phyloP scores from a whole-genome alignment of 2,888 invertebrate genomes.

The Athalia circularis region DNA sequence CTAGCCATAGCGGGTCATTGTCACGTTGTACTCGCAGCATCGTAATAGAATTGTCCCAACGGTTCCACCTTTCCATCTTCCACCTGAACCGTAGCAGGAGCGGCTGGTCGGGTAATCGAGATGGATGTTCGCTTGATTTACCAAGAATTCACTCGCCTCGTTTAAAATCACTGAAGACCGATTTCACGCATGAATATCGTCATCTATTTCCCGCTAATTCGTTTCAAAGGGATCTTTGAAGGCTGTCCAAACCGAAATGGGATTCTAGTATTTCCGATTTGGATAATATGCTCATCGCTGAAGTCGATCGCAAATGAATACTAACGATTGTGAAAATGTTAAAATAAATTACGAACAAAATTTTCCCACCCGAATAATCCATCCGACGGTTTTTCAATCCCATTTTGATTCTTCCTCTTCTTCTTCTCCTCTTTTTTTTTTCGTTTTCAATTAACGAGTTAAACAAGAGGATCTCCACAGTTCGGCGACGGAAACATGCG shows the following conservation, averaged over 20 bases:
- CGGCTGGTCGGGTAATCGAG: conserved; percentile 64
- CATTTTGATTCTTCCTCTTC: not conserved
- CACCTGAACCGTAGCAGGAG: not conserved
- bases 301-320: no score
- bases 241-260: not conserved
- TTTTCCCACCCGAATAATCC: no score
- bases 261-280: no score
- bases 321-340: no score
- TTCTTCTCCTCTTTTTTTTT: conserved; percentile 3
- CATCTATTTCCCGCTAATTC: not conserved
- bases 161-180: conserved; percentile 11
- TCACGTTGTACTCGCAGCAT: conserved; percentile 50
- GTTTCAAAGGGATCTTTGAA: not conserved
- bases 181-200: not conserved
- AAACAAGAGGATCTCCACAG: no score
- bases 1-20: conserved; percentile 58
- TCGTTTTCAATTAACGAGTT: not conserved
- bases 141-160: conserved; percentile 46
- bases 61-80: conserved; percentile 3
- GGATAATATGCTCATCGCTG: no score
- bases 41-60: conserved; percentile 66
- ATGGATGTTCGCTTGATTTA: conserved; percentile 67
- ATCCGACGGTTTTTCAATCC: no score
- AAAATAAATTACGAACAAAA: no score
- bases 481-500: no score